Conservation (phyloP, 2,113 vertebrate genomes). For the Nanorana parkeri region DNA sequence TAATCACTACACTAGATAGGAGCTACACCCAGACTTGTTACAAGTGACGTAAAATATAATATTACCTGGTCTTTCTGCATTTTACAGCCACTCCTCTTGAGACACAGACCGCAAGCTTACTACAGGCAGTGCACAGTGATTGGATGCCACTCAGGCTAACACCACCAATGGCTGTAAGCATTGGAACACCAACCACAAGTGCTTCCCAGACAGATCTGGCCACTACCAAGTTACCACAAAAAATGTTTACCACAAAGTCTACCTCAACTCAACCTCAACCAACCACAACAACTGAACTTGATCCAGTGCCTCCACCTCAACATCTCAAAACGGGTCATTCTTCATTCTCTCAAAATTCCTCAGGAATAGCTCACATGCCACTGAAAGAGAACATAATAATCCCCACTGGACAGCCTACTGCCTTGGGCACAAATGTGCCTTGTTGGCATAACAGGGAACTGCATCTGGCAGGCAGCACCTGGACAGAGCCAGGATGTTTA, state of each 20-base stretch:
- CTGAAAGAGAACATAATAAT: conserved; percentile 20
- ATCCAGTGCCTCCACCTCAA: conserved; percentile 22
- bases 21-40: no score
- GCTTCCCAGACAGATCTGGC: neutral
- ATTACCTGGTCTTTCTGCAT: neutral
- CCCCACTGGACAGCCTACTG: conserved; percentile 27
- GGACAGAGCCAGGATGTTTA: conserved; percentile 66
- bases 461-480: conserved; percentile 59
- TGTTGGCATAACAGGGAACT: conserved; percentile 69
- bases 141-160: neutral
- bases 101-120: conserved; percentile 8
- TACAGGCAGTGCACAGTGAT: neutral
- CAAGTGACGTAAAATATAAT: neutral
- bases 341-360: conserved; percentile 34
- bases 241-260: conserved; percentile 13
- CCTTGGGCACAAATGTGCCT: fast-evolving
- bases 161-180: neutral
- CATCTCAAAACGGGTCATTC: conserved; percentile 39
- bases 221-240: conserved; percentile 3
- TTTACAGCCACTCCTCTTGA: conserved; percentile 10
- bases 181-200: neutral
- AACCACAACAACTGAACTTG: neutral
- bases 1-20: no score
- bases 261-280: conserved; percentile 38
- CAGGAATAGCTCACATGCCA: conserved; percentile 38